phyloP scores from a whole-genome alignment of 2,797 vertebrate genomes.

The Trematomus bernacchii region DNA sequence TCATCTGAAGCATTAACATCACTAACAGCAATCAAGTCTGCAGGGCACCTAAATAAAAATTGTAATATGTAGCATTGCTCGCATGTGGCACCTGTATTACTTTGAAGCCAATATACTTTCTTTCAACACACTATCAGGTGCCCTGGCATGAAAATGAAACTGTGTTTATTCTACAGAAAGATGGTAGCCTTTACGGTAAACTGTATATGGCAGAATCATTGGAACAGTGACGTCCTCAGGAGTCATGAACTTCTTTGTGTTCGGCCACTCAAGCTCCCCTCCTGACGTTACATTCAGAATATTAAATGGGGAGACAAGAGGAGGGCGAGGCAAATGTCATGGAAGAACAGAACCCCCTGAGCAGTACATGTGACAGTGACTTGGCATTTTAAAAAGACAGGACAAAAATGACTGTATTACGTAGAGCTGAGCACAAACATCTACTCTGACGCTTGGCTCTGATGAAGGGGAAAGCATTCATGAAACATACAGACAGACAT shows the following conservation, averaged over 20 bases:
- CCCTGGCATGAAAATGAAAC: neutral
- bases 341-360: slow-evolving; percentile 27
- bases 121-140: neutral
- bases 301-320: neutral
- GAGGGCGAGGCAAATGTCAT: slow-evolving; percentile 37
- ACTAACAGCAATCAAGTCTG: neutral
- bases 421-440: neutral
- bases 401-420: slow-evolving; percentile 20
- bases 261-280: slow-evolving; percentile 12
- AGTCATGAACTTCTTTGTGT: slow-evolving; percentile 26
- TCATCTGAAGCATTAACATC: neutral
- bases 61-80: neutral
- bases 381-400: slow-evolving; percentile 41
- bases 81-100: neutral
- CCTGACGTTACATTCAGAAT: slow-evolving; percentile 15
- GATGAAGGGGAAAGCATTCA: no score
- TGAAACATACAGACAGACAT: no score
- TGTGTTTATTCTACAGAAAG: slow-evolving; percentile 1
- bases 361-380: slow-evolving; percentile 21
- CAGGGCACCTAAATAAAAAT: neutral
- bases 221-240: slow-evolving; percentile 4
- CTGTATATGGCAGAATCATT: slow-evolving; percentile 9
- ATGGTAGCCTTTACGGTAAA: neutral
- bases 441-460: no score
- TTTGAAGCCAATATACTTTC: neutral